Evolutionary conservation across 2,113 vertebrate species (phyloP).

Genomic region (Sapayoa aenigma): DNA sequence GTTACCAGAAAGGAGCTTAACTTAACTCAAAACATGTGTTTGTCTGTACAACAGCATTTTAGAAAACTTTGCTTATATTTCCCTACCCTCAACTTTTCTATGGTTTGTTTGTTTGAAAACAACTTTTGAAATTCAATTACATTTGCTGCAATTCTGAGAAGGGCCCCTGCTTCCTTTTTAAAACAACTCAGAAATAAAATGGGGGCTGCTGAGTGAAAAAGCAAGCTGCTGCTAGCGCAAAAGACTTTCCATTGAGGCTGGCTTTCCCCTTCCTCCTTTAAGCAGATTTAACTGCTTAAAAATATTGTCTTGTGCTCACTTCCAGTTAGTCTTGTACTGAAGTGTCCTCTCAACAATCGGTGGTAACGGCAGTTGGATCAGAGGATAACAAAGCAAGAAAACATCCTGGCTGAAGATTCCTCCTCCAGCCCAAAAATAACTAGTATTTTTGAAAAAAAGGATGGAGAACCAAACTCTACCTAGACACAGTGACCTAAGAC

Average conservation of each 20-base stretch:
- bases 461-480: neutral
- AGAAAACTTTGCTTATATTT: slow-evolving; percentile 1
- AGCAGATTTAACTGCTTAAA: neutral
- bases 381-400: neutral
- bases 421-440: rapidly evolving
- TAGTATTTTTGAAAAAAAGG: neutral
- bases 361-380: neutral
- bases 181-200: neutral
- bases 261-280: neutral
- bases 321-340: neutral
- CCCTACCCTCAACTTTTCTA: neutral
- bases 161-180: neutral
- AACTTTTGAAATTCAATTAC: slow-evolving; percentile 38
- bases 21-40: slow-evolving; percentile 49
- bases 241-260: neutral
- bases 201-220: neutral
- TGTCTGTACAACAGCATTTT: neutral
- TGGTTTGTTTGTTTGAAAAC: slow-evolving; percentile 37
- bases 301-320: neutral
- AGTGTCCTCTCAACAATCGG: neutral
- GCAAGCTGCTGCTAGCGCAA: neutral
- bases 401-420: rapidly evolving
- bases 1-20: slow-evolving; percentile 50
- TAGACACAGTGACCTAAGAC: neutral
- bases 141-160: neutral